These are phyloP conservation scores for Pitta sordida DNA, from an alignment of 2,113 vertebrate species.

Conservation along the genomic window DNA sequence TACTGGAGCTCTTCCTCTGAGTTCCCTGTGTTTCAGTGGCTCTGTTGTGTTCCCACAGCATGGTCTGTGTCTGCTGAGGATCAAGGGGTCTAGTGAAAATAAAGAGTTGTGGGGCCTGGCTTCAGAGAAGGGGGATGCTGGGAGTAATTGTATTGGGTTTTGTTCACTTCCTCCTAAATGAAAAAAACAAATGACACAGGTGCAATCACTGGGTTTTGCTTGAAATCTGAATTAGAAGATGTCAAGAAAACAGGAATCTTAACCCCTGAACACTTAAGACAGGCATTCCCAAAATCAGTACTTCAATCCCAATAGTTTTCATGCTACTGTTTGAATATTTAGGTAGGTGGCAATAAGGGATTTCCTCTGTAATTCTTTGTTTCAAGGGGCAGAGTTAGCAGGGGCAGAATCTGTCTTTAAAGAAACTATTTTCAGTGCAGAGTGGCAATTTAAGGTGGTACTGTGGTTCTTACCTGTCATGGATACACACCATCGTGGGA, in stretches of 20 bases:
- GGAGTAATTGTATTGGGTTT: neutral
- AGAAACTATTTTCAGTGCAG: neutral
- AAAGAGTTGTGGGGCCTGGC: neutral
- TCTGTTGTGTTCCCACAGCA: neutral
- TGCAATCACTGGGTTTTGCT: neutral
- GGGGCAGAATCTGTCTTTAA: neutral
- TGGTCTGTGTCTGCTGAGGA: neutral
- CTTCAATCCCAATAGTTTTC: neutral
- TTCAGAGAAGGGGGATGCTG: neutral
- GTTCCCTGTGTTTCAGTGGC: neutral
- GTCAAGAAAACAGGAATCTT: neutral
- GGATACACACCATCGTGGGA: fast-evolving
- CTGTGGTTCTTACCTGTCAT: neutral
- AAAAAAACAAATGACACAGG: neutral
- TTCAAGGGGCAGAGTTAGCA: neutral
- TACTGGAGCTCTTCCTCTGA: neutral
- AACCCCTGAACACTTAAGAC: neutral
- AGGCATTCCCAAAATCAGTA: neutral
- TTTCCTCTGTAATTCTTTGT: neutral
- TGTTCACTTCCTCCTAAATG: neutral
- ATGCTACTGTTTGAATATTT: neutral
- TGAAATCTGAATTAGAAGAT: neutral
- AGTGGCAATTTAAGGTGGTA: neutral
- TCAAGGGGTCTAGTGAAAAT: neutral
- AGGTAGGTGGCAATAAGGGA: neutral